Conservation (phyloP, 2,113 vertebrate species). For the Dipodomys ordii region DNA sequence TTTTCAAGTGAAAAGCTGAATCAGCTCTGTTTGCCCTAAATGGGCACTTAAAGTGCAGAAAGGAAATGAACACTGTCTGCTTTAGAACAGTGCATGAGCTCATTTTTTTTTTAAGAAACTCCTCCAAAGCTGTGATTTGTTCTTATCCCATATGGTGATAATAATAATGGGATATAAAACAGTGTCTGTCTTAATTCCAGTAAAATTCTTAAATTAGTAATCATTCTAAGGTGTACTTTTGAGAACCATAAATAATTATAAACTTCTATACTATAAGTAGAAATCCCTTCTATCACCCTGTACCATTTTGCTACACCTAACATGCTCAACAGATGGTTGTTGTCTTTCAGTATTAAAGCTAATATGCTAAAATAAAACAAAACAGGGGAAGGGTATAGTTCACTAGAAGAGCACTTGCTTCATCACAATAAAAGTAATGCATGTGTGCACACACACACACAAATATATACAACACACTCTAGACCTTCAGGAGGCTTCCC, state of each 20-base stretch:
- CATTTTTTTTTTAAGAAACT: slow-evolving; percentile 44
- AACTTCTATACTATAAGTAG: background rate
- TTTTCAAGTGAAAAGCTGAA: slow-evolving; percentile 74
- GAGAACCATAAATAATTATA: background rate
- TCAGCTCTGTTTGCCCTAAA: slow-evolving; percentile 71
- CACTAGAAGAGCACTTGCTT: background rate
- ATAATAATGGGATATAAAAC: slow-evolving; percentile 24
- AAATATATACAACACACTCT: background rate
- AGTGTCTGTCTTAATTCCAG: slow-evolving; percentile 1
- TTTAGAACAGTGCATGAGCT: background rate
- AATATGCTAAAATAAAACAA: background rate
- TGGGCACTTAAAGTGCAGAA: slow-evolving; percentile 72
- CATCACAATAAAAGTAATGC: background rate
- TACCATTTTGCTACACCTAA: background rate
- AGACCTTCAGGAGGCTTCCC: background rate
- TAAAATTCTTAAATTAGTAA: slow-evolving; percentile 50
- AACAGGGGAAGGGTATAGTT: background rate
- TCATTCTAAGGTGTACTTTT: background rate
- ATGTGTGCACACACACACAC: background rate
- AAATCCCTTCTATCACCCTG: background rate
- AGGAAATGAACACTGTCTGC: slow-evolving; percentile 62
- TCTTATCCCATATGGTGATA: background rate
- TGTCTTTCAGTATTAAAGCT: background rate
- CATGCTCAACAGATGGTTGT: background rate
- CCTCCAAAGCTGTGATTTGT: slow-evolving; percentile 37